Percentiles rank a stretch among this genome's conserved stretches.
Conservation (phyloP, 2,797 vertebrate species). For the Fistularia commersonii region DNA sequence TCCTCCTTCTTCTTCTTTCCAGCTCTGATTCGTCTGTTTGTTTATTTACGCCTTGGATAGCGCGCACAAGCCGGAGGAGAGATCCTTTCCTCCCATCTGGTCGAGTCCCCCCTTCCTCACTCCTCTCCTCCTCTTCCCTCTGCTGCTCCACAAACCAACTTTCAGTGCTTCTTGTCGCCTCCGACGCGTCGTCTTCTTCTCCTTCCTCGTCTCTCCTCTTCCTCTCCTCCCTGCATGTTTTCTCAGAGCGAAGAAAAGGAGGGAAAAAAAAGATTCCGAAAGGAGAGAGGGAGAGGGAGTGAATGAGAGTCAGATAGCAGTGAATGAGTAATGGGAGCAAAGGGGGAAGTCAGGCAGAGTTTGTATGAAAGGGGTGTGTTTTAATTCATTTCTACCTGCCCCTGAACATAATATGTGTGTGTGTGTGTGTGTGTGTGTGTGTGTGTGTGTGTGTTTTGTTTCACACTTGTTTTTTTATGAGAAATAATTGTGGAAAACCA, state of each 20-base stretch:
- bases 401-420: too few species aligned
- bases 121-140: slow-evolving; percentile 55
- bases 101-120: slow-evolving; percentile 37
- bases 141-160: too few species aligned
- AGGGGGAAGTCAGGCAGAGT: too few species aligned
- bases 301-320: slow-evolving; percentile 23
- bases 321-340: too few species aligned
- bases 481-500: too few species aligned
- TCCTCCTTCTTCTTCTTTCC: slow-evolving; percentile 13
- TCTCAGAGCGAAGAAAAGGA: slow-evolving; percentile 36
- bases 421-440: too few species aligned
- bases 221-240: slow-evolving; percentile 71
- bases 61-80: slow-evolving; percentile 30
- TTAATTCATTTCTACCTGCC: too few species aligned
- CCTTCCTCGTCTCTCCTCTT: slow-evolving; percentile 48
- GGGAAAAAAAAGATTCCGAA: slow-evolving; percentile 22
- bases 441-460: too few species aligned
- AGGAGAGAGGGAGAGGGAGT: slow-evolving; percentile 34
- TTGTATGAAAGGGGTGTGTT: too few species aligned
- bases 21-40: slow-evolving; percentile 32
- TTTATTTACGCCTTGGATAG: slow-evolving; percentile 48
- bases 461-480: too few species aligned
- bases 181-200: slow-evolving; percentile 26
- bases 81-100: slow-evolving; percentile 56
- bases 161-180: slow-evolving; percentile 48